A percentile compares a stretch with the other conserved stretches of the same genome.
These are phyloP conservation scores for Lamproptera curius DNA, from an alignment of 2,888 invertebrate genomes.

Conservation along the genomic window DNA sequence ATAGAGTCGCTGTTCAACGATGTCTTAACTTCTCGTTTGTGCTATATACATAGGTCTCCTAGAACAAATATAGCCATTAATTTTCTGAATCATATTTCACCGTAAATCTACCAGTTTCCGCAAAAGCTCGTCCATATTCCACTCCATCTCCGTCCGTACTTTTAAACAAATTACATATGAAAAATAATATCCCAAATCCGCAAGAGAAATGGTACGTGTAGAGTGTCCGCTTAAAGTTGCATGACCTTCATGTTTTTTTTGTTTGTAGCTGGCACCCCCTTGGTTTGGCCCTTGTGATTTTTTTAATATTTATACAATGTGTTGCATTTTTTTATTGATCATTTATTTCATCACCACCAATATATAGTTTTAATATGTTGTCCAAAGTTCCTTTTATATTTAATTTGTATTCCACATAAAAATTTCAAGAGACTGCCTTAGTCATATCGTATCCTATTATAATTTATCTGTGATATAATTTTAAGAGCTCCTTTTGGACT, in stretches of 20 bases:
- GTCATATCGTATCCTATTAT: slow-evolving; percentile 44
- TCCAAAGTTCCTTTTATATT: slow-evolving; percentile 1
- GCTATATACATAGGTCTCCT: too few species aligned
- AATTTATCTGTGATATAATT: slow-evolving; percentile 72
- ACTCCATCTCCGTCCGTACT: background rate
- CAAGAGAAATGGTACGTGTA: slow-evolving; percentile 48
- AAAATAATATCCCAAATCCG: too few species aligned
- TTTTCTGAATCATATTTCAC: too few species aligned
- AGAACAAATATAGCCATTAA: too few species aligned
- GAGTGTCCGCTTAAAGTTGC: slow-evolving; percentile 67
- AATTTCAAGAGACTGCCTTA: slow-evolving; percentile 54
- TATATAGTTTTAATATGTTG: slow-evolving; percentile 29
- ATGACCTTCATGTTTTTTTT: slow-evolving; percentile 59
- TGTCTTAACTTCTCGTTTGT: too few species aligned
- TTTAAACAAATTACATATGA: too few species aligned
- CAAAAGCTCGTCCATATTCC: too few species aligned
- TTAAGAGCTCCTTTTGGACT: slow-evolving; percentile 16
- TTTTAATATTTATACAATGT: slow-evolving; percentile 38
- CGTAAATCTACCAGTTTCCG: too few species aligned
- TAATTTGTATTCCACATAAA: slow-evolving; percentile 32
- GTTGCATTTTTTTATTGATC: slow-evolving; percentile 35
- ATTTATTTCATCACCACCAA: slow-evolving; percentile 36
- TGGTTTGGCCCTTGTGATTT: slow-evolving; percentile 72
- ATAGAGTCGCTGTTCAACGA: too few species aligned
- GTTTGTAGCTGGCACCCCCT: slow-evolving; percentile 76